phyloP scores from a whole-genome alignment of 2,888 invertebrate genomes.

The Andrena chrysosceles region DNA sequence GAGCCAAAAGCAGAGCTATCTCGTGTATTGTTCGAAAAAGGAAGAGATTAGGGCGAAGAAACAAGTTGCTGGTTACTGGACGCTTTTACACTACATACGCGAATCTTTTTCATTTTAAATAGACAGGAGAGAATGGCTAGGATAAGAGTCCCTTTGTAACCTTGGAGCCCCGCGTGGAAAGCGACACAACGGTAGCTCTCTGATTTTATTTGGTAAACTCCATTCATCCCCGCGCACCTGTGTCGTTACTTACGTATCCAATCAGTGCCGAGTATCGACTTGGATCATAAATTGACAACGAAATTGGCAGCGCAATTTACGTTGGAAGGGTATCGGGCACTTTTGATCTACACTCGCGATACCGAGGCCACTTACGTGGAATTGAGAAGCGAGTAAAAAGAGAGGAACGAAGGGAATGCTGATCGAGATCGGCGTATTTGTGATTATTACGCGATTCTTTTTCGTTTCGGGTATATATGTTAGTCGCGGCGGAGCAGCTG shows the following conservation, averaged over 20 bases:
- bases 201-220: conserved; percentile 5
- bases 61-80: not conserved
- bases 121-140: conserved; percentile 20
- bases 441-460: conserved; percentile 40
- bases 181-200: not conserved
- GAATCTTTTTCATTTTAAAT: conserved; percentile 56
- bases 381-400: conserved; percentile 24
- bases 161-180: not conserved
- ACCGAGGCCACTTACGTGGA: conserved; percentile 28
- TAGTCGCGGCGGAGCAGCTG: not conserved
- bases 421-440: conserved; percentile 39
- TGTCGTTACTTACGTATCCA: conserved; percentile 27
- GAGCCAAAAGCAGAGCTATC: not conserved
- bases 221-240: not conserved
- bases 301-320: conserved; percentile 51
- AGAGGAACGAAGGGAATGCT: not conserved
- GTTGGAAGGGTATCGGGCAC: conserved; percentile 15
- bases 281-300: conserved; percentile 24
- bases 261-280: conserved; percentile 14
- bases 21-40: not conserved
- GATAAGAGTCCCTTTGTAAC: not conserved
- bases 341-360: conserved; percentile 39
- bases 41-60: not conserved
- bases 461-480: not conserved
- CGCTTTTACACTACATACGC: conserved; percentile 66